Conservation (phyloP, 2,797 vertebrate species). For the Bovichtus diacanthus region DNA sequence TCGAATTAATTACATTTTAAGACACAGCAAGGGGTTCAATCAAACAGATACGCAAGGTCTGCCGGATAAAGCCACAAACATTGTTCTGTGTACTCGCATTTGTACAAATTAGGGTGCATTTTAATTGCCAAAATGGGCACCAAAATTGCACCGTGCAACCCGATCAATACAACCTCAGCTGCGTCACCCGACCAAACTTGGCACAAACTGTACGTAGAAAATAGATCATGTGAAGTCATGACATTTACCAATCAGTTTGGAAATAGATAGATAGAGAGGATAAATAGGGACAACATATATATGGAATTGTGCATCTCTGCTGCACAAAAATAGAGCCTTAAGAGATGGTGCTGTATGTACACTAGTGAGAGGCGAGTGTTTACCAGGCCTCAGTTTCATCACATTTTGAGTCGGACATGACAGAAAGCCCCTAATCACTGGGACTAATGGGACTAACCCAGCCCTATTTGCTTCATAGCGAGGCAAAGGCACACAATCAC, state of each 20-base stretch:
- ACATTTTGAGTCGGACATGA: conserved; percentile 49
- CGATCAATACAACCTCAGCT: background rate
- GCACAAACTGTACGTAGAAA: too few species aligned
- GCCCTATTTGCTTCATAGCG: conserved; percentile 48
- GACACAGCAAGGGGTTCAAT: background rate
- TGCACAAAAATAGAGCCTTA: background rate
- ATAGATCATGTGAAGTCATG: background rate
- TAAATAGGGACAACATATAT: background rate
- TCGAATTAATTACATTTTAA: background rate
- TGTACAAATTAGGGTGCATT: conserved; percentile 7
- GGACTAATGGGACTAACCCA: conserved; percentile 66
- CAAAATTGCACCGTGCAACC: conserved; percentile 2
- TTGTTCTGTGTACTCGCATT: conserved; percentile 14
- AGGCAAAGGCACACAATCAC: conserved; percentile 48
- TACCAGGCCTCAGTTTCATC: conserved; percentile 50
- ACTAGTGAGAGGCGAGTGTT: conserved; percentile 25
- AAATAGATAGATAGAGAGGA: background rate
- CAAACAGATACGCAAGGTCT: background rate
- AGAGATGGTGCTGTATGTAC: background rate
- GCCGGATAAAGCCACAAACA: background rate
- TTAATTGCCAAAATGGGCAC: conserved; percentile 5
- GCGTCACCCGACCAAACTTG: background rate
- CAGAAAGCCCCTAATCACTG: conserved; percentile 57
- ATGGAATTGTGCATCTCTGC: conserved; percentile 1
- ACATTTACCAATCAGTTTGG: background rate